A percentile compares a stretch with the other conserved stretches of the same genome.
phyloP scores from a whole-genome alignment of 2,888 invertebrate genomes.

The Andrena dorsata region DNA sequence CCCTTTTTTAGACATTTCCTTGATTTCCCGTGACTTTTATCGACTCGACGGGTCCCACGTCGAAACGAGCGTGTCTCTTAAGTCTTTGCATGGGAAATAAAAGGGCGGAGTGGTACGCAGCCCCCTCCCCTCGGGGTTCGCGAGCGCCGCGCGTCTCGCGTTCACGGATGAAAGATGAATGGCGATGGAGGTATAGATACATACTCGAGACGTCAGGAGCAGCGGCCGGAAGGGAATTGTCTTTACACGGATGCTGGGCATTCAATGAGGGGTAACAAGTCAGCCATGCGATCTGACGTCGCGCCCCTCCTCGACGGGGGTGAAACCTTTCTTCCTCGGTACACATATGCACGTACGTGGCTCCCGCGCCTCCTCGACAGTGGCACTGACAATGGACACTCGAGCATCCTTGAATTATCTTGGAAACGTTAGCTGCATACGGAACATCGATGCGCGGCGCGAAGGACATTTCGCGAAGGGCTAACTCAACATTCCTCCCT shows the following conservation, averaged over 20 bases:
- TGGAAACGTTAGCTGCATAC: too few species aligned
- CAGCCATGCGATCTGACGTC: slow-evolving; percentile 48
- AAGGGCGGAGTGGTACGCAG: slow-evolving; percentile 13
- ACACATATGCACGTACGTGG: too few species aligned
- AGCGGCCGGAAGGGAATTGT: slow-evolving; percentile 60
- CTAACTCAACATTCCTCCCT: too few species aligned
- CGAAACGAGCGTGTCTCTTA: slow-evolving; percentile 22
- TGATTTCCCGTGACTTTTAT: slow-evolving; percentile 23
- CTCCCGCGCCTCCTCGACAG: background rate
- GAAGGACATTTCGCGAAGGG: too few species aligned
- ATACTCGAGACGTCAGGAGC: slow-evolving; percentile 55
- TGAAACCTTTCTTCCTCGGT: slow-evolving; percentile 4
- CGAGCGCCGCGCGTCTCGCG: slow-evolving; percentile 47
- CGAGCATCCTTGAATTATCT: slow-evolving; percentile 14
- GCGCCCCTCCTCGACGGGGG: slow-evolving; percentile 4
- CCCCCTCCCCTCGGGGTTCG: slow-evolving; percentile 24
- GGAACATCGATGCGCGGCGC: too few species aligned
- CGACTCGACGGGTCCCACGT: slow-evolving; percentile 2
- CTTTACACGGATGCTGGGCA: slow-evolving; percentile 62
- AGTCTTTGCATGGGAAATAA: slow-evolving; percentile 32
- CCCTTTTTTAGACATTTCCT: too few species aligned
- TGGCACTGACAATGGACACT: slow-evolving; percentile 27
- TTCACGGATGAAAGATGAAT: slow-evolving; percentile 64
- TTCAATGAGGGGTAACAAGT: slow-evolving; percentile 64
- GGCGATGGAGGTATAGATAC: slow-evolving; percentile 53